A percentile compares a stretch with the other conserved stretches of the same genome.
Conservation (phyloP, 2,113 vertebrate species). For the Brachyistius frenatus region DNA sequence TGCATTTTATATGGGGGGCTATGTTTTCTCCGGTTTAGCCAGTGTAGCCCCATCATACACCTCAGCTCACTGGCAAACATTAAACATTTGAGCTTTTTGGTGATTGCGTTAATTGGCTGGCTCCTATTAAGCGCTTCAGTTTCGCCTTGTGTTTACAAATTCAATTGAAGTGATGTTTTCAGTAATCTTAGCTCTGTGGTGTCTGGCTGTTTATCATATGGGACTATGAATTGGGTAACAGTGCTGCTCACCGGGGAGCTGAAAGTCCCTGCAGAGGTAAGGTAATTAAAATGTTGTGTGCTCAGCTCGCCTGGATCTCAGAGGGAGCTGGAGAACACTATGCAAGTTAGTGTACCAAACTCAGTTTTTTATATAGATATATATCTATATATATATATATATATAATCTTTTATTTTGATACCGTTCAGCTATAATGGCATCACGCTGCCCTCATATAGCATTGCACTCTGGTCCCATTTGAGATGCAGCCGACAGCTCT, state of each 20-base stretch:
- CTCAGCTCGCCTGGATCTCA: conserved; percentile 67
- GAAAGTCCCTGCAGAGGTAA: conserved; percentile 60
- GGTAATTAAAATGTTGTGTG: conserved; percentile 82
- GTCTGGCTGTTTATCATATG: conserved; percentile 66
- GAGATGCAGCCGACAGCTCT: neutral
- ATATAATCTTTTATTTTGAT: neutral
- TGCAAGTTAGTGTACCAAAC: neutral
- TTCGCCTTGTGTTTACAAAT: conserved; percentile 45
- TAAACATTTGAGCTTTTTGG: neutral
- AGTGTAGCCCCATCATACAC: neutral
- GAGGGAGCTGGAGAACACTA: conserved; percentile 23
- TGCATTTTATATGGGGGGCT: neutral
- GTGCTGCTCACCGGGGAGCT: conserved; percentile 63
- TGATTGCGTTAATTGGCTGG: conserved; percentile 14
- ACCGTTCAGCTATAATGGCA: too few species aligned
- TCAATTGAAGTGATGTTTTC: conserved; percentile 43
- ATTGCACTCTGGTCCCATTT: neutral
- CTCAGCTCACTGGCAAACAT: conserved; percentile 2
- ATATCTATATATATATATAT: neutral
- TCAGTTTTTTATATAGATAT: neutral
- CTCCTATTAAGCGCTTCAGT: conserved; percentile 18
- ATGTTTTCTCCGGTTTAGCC: neutral
- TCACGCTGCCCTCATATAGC: too few species aligned
- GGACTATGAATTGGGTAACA: conserved; percentile 66
- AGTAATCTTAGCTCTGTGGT: conserved; percentile 38